Base-by-base conservation (phyloP, 2,113 vertebrate species). In the Atrichornis clamosus region DNA sequence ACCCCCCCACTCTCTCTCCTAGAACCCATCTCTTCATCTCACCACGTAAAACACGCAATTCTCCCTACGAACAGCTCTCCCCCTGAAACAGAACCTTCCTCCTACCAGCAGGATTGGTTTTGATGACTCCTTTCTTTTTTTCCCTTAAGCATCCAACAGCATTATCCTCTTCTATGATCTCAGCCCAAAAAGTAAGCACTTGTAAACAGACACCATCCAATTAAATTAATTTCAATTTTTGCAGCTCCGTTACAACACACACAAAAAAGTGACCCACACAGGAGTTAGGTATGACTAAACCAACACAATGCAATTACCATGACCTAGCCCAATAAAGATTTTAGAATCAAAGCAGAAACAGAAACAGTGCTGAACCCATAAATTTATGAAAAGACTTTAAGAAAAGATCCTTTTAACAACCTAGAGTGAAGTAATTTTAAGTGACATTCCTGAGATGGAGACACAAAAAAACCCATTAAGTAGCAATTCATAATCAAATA, bases 21-120 rank as follows among this genome's bases (percentile, higher is more conserved):
- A 58, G 68, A 91, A 6, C 41, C 50, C 50, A 65, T 70, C 64
- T 87, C 90, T 53, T 63, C 64, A 82, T 89, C 87, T 93, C 60
- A 74, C 70, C 75, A 86, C 4, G 1, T 28, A 41, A 58, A 85
- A 41, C 59, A 89, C 53, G 13, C 74, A 35, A 16, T 59, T 93
- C 83, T 87, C 80, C 76, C 88, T 18, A 50, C 1, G 1, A 90
- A 69, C 76, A 39, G 28, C 70, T 89, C 84, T 94, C 82, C 30
- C 46, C 42, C 60, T 72, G 64, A 86, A 94, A 78, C 55, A 6
- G 1, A 94, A 46, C 58, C 68, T 41, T 89, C 90, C 75, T 92
- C 87, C 92, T 93, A 95, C 72, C 89, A 81, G 80, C 75, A 94
- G 33, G 17, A 64, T 50, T 86, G 52, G 55, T 74, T 96, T 90